phyloP scores from a whole-genome alignment of 2,113 vertebrate genomes.

The Tachycineta bicolor region DNA sequence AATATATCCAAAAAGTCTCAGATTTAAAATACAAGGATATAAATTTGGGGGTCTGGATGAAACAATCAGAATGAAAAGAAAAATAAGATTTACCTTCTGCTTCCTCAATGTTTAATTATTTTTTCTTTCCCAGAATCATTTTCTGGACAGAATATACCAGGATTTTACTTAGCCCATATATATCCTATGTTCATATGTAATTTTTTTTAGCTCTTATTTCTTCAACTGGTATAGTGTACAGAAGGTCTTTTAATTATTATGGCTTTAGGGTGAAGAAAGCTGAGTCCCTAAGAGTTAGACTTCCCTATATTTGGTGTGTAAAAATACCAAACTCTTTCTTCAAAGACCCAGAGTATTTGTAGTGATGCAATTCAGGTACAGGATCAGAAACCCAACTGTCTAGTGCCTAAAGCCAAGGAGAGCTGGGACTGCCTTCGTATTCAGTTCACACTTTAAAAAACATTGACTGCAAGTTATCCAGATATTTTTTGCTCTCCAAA shows the following conservation, averaged over 20 bases:
- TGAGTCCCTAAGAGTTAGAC: not conserved
- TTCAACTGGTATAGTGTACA: not conserved
- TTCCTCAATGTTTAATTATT: not conserved
- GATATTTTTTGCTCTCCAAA: not conserved
- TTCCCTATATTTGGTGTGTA: not conserved
- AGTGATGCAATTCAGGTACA: not conserved
- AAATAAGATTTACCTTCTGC: not conserved
- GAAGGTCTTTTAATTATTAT: not conserved
- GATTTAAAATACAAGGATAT: not conserved
- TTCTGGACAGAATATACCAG: not conserved
- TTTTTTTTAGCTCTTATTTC: not conserved
- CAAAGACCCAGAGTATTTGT: not conserved
- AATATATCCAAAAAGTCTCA: not conserved
- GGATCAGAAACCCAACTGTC: not conserved
- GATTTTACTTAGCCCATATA: fast-evolving
- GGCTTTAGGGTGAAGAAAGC: not conserved
- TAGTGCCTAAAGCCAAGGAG: not conserved
- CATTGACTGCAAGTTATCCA: not conserved
- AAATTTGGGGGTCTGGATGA: not conserved
- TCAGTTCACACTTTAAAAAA: not conserved
- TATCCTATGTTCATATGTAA: not conserved
- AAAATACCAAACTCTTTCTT: not conserved
- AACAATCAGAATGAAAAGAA: not conserved
- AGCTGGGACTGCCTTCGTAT: not conserved
- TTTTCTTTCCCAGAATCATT: not conserved